Base-by-base conservation (phyloP, 2,888 invertebrate genomes). In the Tipula confusa region DNA sequence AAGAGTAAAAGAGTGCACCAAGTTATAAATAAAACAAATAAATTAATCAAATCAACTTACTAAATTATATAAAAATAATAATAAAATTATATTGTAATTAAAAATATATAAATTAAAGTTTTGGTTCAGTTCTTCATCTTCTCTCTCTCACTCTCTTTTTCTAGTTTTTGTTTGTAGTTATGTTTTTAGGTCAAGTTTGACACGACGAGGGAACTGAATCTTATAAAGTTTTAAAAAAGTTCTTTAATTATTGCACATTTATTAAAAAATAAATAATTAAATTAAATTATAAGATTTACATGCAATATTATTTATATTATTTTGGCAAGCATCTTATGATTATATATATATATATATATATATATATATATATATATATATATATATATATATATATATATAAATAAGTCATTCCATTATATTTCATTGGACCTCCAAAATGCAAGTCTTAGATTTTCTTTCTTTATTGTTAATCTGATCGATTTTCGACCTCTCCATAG, bases 71-170 rank as follows among this genome's bases (percentile, higher is more conserved):
- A 43, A n/a, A 43, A 43, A 43, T 43, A n/a, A 43, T 43, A 43
- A 9, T 36, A n/a, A 43, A 43, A 43, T 43, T 43, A 43, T 43
- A 43, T 36, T 36, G 13, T 38, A 43, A 43, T 24, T 64, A 64
- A 64, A 64, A 24, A 64, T 64, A n/a, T n/a, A 64, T 64, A 64
- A 64, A 64, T 64, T 64, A 64, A 64, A 64, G n/a, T 33, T 64
- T 64, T 64, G 64, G 64, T 64, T 64, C 64, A 64, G 64, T 24
- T 64, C 9, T 64, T 24, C 24, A 64, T 64, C 64, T 64, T 64
- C 64, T 64, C 64, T 24, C 11, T 13, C 64, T 18, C 64, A 24
- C 64, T 64, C 64, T 64, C 11, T 43, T n/a, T n/a, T n/a, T n/a
- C n/a, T n/a, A n/a, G n/a, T n/a, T 33, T 33, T 33, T 64, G 64